Evolutionary conservation across 2,888 invertebrate species (phyloP).

Genomic region (Perdita meconis): DNA sequence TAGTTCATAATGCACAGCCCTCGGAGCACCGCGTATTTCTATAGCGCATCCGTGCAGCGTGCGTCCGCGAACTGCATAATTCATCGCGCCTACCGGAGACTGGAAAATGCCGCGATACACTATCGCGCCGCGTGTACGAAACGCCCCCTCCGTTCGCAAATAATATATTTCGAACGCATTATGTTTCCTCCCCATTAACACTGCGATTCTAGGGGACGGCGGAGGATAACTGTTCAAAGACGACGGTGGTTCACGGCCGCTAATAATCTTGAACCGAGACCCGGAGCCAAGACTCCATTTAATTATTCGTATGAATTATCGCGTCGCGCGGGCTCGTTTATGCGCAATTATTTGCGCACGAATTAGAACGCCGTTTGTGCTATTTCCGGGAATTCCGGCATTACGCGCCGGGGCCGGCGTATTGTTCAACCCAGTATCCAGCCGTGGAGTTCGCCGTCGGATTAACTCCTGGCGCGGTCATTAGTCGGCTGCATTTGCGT

Average conservation of each 20-base stretch:
- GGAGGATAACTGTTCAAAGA: too few species aligned
- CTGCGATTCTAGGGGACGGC: too few species aligned
- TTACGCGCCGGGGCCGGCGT: slow-evolving; percentile 39
- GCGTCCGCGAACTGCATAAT: too few species aligned
- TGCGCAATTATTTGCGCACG: slow-evolving; percentile 39
- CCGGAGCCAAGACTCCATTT: slow-evolving; percentile 5
- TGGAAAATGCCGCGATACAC: too few species aligned
- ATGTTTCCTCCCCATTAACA: too few species aligned
- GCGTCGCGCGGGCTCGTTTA: slow-evolving; percentile 29
- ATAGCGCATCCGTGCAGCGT: background rate
- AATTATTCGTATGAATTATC: slow-evolving; percentile 53
- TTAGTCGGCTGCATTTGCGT: slow-evolving; percentile 47
- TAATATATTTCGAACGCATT: too few species aligned
- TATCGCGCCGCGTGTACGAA: too few species aligned
- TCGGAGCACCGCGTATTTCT: too few species aligned
- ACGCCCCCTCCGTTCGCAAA: too few species aligned
- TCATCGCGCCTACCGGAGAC: too few species aligned
- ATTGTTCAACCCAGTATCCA: slow-evolving; percentile 52
- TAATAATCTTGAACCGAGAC: slow-evolving; percentile 17
- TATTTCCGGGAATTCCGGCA: slow-evolving; percentile 43
- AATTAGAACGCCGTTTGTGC: slow-evolving; percentile 35
- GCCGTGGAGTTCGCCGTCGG: slow-evolving; percentile 44
- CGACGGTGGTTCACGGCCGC: background rate
- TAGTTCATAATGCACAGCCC: background rate
- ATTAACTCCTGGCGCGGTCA: slow-evolving; percentile 49